phyloP scores from a whole-genome alignment of 1,140 invertebrate species.

The Nephila pilipes region DNA sequence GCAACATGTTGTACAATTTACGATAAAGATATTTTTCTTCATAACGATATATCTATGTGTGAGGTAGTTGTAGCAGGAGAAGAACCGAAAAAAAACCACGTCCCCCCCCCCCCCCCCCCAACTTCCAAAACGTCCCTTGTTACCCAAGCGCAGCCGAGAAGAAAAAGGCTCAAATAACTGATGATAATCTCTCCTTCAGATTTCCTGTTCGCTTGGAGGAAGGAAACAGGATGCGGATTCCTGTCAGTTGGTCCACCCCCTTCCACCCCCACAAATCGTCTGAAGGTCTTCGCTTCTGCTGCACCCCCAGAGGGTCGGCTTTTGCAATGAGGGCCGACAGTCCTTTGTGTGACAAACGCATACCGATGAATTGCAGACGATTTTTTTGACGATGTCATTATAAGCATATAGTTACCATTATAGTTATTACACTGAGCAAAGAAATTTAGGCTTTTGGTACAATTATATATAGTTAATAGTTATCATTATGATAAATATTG shows the following conservation, averaged over 20 bases:
- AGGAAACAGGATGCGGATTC: conserved; percentile 37
- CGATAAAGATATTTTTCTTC: neutral
- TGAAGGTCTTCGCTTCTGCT: conserved; percentile 2
- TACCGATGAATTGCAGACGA: neutral
- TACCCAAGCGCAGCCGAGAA: conserved; percentile 17
- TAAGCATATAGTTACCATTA: too few relatives aligned
- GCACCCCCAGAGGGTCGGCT: neutral
- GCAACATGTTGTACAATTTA: neutral
- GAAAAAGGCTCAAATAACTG: conserved; percentile 31
- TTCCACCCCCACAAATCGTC: neutral
- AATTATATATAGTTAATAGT: too few relatives aligned
- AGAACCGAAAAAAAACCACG: neutral
- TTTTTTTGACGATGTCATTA: neutral
- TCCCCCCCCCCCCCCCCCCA: neutral
- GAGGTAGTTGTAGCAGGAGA: neutral
- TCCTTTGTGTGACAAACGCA: neutral
- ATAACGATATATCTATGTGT: neutral
- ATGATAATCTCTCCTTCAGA: conserved; percentile 38
- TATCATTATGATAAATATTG: too few relatives aligned
- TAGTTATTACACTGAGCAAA: too few relatives aligned
- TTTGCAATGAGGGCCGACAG: neutral
- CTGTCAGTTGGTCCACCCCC: conserved; percentile 32
- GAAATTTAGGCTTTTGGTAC: too few relatives aligned
- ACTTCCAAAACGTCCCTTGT: neutral
- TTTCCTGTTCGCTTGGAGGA: neutral